Conservation (phyloP, 1,140 invertebrate genomes). For the Neodiprion lecontei region DNA sequence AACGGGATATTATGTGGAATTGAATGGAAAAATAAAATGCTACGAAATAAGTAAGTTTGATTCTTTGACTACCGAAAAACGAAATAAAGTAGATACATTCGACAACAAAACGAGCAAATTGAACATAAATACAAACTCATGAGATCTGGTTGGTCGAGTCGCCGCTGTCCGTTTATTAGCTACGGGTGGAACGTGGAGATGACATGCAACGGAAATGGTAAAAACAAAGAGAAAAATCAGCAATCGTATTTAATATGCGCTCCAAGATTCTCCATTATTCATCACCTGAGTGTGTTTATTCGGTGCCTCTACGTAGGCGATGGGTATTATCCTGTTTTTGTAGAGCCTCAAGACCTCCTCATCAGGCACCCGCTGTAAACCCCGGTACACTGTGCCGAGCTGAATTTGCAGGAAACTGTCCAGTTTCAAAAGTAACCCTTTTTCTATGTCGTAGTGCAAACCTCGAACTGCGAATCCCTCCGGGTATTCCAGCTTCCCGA, state of each 20-base stretch:
- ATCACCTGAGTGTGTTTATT: slow-evolving; percentile 61
- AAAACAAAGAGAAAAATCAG: neutral
- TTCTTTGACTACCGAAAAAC: too few relatives aligned
- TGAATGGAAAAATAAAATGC: too few relatives aligned
- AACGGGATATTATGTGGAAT: too few relatives aligned
- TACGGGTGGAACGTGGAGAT: neutral
- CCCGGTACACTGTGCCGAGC: slow-evolving; percentile 92
- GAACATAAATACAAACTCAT: neutral
- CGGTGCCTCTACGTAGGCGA: slow-evolving; percentile 79
- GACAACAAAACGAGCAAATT: neutral
- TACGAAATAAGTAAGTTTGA: too few relatives aligned
- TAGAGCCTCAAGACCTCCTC: slow-evolving; percentile 89
- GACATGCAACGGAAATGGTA: neutral
- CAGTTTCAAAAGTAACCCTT: slow-evolving; percentile 93
- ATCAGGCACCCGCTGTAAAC: slow-evolving; percentile 79
- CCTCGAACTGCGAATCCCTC: slow-evolving; percentile 92
- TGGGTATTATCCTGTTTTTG: slow-evolving; percentile 84
- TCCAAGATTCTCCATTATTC: slow-evolving; percentile 10
- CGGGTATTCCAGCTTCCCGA: slow-evolving; percentile 82
- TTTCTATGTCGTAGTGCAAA: slow-evolving; percentile 95
- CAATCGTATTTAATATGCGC: too few relatives aligned
- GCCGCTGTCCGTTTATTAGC: neutral
- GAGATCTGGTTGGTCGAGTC: neutral
- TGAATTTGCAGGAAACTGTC: slow-evolving; percentile 97
- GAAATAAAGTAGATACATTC: too few relatives aligned